Base-by-base conservation (phyloP, 2,888 invertebrate genomes). In the Coelopa pilipes region DNA sequence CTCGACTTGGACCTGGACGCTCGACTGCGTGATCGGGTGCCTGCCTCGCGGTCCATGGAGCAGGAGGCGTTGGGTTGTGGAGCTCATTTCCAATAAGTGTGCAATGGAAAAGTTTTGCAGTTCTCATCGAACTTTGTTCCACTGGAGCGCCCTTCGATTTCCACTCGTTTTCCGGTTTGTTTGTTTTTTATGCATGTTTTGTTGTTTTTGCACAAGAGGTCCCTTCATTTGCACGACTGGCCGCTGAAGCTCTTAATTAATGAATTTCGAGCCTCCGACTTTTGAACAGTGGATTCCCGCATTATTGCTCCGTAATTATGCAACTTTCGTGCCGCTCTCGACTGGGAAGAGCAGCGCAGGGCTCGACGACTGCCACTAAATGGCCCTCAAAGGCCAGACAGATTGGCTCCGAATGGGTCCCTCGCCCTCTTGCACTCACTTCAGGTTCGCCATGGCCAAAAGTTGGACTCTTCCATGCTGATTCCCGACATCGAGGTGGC, bases 11-110 rank as follows among this genome's bases (percentile, higher is more conserved):
- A 34, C 34, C 13, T n/a, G n/a, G n/a, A n/a, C n/a, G n/a, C n/a
- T n/a, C n/a, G n/a, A n/a, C 12, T 66, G 50, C 21, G 17, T 45
- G 17, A 12, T 17, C 12, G 17, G 46, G 17, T 0, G 47, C 17
- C 17, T 15, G n/a, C 19, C 11, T 65, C 7, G 46, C n/a, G 65
- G n/a, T n/a, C n/a, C n/a, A n/a, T n/a, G n/a, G n/a, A n/a, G n/a
- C n/a, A n/a, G 10, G n/a, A 10, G 49, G 10, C 17, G 65, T 34
- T 46, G 47, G 15, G 67, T 24, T 10, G 45, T 2, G 11, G 63
- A 78, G 78, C 79, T 80, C 79, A 80, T 78, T 79, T 78, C 80
- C 45, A 62, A 45, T 62, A 62, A 62, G 24, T 62, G 34, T 34
- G 62, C 62, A 62, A 15, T 62, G 45, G n/a, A 1, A 34, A 15